phyloP scores from a whole-genome alignment of 2,113 vertebrate genomes.

The Parus major region DNA sequence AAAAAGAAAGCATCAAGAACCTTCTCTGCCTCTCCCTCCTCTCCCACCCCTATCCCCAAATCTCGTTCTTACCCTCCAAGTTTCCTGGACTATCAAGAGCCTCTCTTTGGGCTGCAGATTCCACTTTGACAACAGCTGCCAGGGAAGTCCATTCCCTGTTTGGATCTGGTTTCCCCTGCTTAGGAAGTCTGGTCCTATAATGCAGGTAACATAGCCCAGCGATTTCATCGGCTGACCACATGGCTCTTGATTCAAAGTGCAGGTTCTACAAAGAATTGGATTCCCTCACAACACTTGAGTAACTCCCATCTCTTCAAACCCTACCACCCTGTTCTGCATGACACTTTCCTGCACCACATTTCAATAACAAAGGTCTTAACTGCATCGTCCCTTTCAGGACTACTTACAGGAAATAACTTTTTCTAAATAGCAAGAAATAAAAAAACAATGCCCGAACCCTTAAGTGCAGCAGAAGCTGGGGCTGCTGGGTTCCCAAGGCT shows the following conservation, averaged over 20 bases:
- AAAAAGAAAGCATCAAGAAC: background rate
- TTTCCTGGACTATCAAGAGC: background rate
- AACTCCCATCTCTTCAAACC: background rate
- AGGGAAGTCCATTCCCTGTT: conserved; percentile 89
- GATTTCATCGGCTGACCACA: conserved; percentile 84
- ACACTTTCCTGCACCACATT: background rate
- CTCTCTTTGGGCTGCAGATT: background rate
- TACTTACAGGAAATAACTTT: background rate
- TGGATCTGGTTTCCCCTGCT: conserved; percentile 85
- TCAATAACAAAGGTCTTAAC: too few species aligned
- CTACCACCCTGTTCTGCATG: rapidly evolving
- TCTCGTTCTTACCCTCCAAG: conserved; percentile 4
- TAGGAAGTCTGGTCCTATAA: conserved; percentile 79
- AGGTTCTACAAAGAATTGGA: background rate
- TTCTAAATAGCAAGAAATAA: background rate
- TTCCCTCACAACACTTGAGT: background rate
- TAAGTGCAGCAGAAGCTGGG: rapidly evolving
- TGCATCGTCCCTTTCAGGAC: background rate
- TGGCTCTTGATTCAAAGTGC: background rate
- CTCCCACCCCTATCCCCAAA: background rate
- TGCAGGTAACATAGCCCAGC: conserved; percentile 81
- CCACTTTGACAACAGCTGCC: conserved; percentile 81
- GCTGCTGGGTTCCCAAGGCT: rapidly evolving
- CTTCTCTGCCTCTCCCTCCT: background rate
- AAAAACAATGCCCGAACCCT: background rate